Percentiles rank a stretch among this genome's conserved stretches.
phyloP scores from a whole-genome alignment of 92 coral and sea anemone genomes.

The Anthopleura xanthogrammica region DNA sequence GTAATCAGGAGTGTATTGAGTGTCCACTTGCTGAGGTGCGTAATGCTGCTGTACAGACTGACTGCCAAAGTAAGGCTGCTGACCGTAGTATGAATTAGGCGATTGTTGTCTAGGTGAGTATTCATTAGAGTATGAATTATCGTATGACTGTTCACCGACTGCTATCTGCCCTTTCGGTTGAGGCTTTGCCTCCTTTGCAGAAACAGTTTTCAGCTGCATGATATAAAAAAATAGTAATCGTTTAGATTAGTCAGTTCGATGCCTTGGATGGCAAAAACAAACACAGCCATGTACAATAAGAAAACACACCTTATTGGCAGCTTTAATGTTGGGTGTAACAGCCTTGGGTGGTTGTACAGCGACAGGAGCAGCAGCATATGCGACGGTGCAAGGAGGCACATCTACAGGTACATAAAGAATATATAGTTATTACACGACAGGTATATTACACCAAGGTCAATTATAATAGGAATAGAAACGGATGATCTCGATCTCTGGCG shows the following conservation, averaged over 20 bases:
- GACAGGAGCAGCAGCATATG: background rate
- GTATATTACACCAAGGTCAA: background rate
- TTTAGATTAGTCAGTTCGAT: background rate
- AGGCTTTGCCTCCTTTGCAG: conserved; percentile 28
- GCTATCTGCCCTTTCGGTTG: conserved; percentile 33
- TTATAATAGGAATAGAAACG: no score
- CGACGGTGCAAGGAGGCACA: background rate
- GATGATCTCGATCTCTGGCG: no score
- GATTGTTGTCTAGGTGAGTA: background rate
- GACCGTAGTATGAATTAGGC: background rate
- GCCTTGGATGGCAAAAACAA: no score
- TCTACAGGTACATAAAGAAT: background rate
- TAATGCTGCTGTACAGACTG: background rate
- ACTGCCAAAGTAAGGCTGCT: background rate
- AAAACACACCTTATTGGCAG: background rate
- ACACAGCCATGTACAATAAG: no score
- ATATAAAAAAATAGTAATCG: background rate
- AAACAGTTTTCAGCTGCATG: conserved; percentile 5
- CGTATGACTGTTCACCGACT: background rate
- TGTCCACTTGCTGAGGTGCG: background rate
- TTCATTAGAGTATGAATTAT: conserved; percentile 1
- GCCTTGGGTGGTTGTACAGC: background rate
- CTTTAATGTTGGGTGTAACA: background rate
- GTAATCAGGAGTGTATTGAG: conserved; percentile 31
- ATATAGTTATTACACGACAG: background rate